Conservation (phyloP, 35 echinoderm and acorn worm genomes). For the Apostichopus japonicus region DNA sequence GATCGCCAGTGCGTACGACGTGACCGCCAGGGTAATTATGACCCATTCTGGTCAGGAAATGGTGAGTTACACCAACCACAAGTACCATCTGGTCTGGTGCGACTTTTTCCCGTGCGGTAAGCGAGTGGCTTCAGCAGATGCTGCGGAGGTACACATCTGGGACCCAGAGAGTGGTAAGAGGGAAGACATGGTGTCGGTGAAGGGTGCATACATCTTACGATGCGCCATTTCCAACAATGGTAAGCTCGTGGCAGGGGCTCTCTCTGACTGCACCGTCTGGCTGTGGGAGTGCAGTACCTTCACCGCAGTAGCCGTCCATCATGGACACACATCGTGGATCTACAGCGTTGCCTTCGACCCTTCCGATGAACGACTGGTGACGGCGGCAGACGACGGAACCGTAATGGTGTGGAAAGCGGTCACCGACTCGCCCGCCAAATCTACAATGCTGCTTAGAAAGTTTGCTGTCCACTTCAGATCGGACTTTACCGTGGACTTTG, state of each 20-base stretch:
- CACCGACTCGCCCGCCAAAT: slow-evolving; percentile 23
- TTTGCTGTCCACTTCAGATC: slow-evolving; percentile 69
- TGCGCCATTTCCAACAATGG: slow-evolving; percentile 67
- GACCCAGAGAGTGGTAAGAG: slow-evolving; percentile 16
- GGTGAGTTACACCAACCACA: slow-evolving; percentile 50
- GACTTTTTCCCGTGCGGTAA: slow-evolving; percentile 74
- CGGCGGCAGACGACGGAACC: slow-evolving; percentile 82
- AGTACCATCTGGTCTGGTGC: slow-evolving; percentile 72
- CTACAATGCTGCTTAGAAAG: slow-evolving; percentile 68
- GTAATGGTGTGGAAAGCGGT: slow-evolving; percentile 90
- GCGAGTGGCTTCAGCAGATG: slow-evolving; percentile 60
- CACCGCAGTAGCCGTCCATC: slow-evolving; percentile 70
- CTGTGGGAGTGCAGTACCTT: slow-evolving; percentile 70
- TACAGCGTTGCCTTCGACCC: slow-evolving; percentile 79
- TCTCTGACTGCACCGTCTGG: slow-evolving; percentile 79
- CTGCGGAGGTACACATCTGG: slow-evolving; percentile 75
- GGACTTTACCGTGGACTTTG: slow-evolving; percentile 55
- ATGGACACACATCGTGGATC: slow-evolving; percentile 88
- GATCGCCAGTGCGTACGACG: slow-evolving; percentile 20
- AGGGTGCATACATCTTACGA: slow-evolving; percentile 51
- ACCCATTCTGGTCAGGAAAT: neutral
- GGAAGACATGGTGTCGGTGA: slow-evolving; percentile 47
- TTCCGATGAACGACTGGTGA: slow-evolving; percentile 66
- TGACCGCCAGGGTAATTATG: neutral
- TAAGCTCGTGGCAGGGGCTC: slow-evolving; percentile 63